A percentile compares a stretch with the other conserved stretches of the same genome.
Conservation (phyloP, 1,140 invertebrate genomes). For the Lanistes nyassanus region DNA sequence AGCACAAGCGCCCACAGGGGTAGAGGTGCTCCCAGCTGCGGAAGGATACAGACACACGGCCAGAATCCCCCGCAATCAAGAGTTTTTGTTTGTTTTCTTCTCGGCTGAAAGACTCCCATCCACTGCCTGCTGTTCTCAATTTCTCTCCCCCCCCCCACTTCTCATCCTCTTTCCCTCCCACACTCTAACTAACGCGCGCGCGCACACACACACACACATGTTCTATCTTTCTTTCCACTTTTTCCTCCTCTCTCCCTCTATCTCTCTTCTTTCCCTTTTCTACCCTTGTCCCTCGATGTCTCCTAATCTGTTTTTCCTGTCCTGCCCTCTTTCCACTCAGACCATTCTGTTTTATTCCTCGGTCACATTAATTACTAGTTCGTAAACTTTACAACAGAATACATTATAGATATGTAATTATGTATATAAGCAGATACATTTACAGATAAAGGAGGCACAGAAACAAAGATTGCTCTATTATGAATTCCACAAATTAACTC, state of each 20-base stretch:
- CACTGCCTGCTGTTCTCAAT: not conserved
- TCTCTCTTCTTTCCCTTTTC: constrained; percentile 6
- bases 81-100: constrained; percentile 3
- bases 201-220: too few species aligned
- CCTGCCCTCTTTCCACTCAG: not conserved
- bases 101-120: not conserved
- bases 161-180: not conserved
- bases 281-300: not conserved
- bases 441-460: too few species aligned
- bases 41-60: too few species aligned
- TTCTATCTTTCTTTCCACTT: not conserved
- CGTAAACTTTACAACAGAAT: too few species aligned
- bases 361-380: not conserved
- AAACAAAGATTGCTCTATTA: too few species aligned
- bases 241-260: not conserved
- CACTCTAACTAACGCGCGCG: too few species aligned
- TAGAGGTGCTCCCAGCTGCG: too few species aligned
- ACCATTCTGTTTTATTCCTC: not conserved
- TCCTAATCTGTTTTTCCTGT: not conserved
- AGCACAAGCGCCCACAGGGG: too few species aligned
- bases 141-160: not conserved
- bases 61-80: too few species aligned
- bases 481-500: too few species aligned
- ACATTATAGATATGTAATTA: too few species aligned
- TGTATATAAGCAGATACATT: too few species aligned